Base-by-base conservation (phyloP, 2,797 vertebrate species). In the Molossus molossus region DNA sequence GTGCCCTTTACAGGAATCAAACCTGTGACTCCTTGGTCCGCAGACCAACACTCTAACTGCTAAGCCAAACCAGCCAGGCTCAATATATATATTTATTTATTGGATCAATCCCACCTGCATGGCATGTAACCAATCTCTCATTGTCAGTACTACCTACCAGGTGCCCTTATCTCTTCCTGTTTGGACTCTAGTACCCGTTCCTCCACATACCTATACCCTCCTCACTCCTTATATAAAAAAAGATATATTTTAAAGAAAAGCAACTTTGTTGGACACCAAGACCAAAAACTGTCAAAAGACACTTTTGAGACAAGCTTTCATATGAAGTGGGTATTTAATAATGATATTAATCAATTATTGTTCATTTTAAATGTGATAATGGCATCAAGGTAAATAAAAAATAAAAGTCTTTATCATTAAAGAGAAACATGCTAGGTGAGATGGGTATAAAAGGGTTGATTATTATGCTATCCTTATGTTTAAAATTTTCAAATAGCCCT, bases 281-380 rank as follows among this genome's bases (percentile, higher is more conserved):
- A 90, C 83, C 37, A 81, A 91, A 90, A 73, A 65, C 33, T 91
- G 48, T 86, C 50, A 64, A 70, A 94, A 60, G 40, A 87, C 9
- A 50, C 75, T 91, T 94, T 21, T 60, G 69, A 60, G 40, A 70
- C 25, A 83, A 58, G 75, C 29, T 69, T 87, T 80, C 17, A 2
- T 80, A 73, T 73, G 33, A 45, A 81, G 33, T 73, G 10, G 14
- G 48, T 80, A 87, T 75, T 72, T 86, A 91, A 65, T 79, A 90
- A 58, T 90, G n/a, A 72, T 72, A 73, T 65, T 81, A 87, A 87
- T 29, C 58, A 65, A 81, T 88, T 82, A 73, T 13, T 87, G 9
- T 77, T 87, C 40, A 55, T 93, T 72, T 93, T 33, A 89, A 89
- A 33, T 67, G 20, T 76, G 53, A 60, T 69, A 83, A 75, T 60